Evolutionary conservation across 2,888 invertebrate species (phyloP).

Genomic region (Polydrusus cervinus): DNA sequence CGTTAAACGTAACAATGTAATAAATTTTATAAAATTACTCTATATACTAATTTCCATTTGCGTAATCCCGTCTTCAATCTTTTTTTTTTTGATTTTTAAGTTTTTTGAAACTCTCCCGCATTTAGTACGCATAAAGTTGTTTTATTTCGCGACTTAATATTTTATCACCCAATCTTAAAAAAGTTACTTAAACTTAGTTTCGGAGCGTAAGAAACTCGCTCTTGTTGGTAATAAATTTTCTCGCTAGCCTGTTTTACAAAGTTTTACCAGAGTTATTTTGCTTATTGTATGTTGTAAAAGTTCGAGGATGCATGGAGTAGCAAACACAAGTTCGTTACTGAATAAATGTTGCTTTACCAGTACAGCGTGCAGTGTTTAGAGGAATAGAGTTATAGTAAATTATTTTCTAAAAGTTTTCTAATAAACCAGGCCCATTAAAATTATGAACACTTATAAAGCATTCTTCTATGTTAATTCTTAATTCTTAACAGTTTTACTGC

Average conservation of each 20-base stretch:
- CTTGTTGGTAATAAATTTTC: conserved; percentile 45
- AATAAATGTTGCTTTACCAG: conserved; percentile 32
- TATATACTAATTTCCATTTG: no score
- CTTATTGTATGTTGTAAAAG: conserved; percentile 45
- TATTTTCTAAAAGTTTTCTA: not conserved
- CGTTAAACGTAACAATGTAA: no score
- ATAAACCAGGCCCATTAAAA: not conserved
- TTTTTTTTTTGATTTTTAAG: not conserved
- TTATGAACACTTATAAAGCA: not conserved
- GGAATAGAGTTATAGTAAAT: conserved; percentile 6
- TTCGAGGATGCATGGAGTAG: conserved; percentile 39
- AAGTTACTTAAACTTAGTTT: conserved; percentile 15
- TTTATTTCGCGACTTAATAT: conserved; percentile 11
- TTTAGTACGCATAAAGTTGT: conserved; percentile 1
- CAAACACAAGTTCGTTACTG: conserved; percentile 36
- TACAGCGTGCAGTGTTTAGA: conserved; percentile 6
- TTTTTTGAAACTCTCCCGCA: not conserved
- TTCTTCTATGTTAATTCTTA: not conserved
- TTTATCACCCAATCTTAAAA: conserved; percentile 23
- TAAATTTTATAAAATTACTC: no score
- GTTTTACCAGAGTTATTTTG: conserved; percentile 45
- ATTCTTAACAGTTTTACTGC: no score
- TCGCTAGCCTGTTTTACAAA: conserved; percentile 43
- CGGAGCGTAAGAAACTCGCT: conserved; percentile 27
- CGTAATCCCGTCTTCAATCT: no score